A percentile compares a stretch with the other conserved stretches of the same genome.
Evolutionary conservation across 35 echinoderm and acorn worm species (phyloP).

Genomic region (Heliocidaris tuberculata): DNA sequence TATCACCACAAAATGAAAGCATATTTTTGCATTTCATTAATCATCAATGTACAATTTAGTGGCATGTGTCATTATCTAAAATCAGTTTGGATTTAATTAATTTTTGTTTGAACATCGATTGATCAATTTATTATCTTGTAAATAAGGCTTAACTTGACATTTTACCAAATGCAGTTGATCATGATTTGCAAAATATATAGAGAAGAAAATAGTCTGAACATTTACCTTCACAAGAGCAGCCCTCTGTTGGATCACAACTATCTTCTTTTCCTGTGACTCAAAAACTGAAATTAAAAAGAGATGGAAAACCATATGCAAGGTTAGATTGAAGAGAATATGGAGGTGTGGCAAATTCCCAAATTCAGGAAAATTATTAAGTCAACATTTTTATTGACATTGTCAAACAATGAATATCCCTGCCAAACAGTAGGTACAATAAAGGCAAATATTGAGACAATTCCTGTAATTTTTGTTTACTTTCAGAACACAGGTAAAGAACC

Average conservation of each 20-base stretch:
- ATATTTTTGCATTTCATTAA: neutral
- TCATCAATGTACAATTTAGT: neutral
- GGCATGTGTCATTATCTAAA: neutral
- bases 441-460: no score
- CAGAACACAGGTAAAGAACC: neutral
- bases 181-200: neutral
- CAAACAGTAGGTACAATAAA: neutral
- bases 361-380: neutral
- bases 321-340: neutral
- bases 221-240: conserved; percentile 83
- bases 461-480: neutral
- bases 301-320: neutral
- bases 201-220: conserved; percentile 15
- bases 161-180: neutral
- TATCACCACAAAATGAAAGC: neutral
- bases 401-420: no score
- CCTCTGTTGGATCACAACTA: conserved; percentile 85
- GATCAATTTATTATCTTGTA: neutral
- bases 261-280: conserved; percentile 69
- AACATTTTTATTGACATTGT: no score
- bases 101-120: no score
- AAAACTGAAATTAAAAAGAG: conserved; percentile 66
- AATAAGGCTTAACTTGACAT: neutral
- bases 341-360: neutral
- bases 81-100: neutral